phyloP scores from a whole-genome alignment of 2,888 invertebrate species.

The Mesorhabditis spiculigera region DNA sequence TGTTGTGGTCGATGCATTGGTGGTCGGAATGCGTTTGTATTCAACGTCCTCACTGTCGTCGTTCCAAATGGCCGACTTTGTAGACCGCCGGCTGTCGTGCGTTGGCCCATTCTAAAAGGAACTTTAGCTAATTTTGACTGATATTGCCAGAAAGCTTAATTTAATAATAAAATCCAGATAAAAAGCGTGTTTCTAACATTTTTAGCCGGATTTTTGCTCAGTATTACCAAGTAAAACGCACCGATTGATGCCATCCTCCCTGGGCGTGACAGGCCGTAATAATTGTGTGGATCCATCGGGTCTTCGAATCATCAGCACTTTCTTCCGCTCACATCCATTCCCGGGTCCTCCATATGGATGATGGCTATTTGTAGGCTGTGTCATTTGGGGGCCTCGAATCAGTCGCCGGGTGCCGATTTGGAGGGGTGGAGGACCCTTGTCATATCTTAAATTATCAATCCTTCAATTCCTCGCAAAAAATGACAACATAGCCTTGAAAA shows the following conservation, averaged over 20 bases:
- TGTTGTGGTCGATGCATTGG: no score
- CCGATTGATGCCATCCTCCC: background rate
- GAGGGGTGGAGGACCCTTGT: background rate
- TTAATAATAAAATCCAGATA: no score
- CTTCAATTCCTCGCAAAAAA: background rate
- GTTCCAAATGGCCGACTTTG: no score
- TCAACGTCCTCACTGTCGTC: no score
- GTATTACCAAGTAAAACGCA: background rate
- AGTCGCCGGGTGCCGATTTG: slow-evolving; percentile 2
- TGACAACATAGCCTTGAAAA: no score
- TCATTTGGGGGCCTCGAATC: background rate
- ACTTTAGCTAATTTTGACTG: no score
- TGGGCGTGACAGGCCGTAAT: background rate
- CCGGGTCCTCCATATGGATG: background rate
- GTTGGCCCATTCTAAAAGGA: no score
- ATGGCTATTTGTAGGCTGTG: background rate
- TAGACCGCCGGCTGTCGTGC: no score
- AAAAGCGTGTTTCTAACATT: no score
- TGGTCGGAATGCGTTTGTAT: no score
- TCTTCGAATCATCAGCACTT: background rate
- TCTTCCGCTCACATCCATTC: background rate
- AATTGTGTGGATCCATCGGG: slow-evolving; percentile 5
- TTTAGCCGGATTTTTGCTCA: no score
- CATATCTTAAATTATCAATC: background rate
- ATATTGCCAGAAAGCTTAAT: no score